Percentiles rank a stretch among this genome's conserved stretches.
These are phyloP conservation scores for Amiota mariae DNA, from an alignment of 2,888 invertebrate genomes.

Conservation along the genomic window DNA sequence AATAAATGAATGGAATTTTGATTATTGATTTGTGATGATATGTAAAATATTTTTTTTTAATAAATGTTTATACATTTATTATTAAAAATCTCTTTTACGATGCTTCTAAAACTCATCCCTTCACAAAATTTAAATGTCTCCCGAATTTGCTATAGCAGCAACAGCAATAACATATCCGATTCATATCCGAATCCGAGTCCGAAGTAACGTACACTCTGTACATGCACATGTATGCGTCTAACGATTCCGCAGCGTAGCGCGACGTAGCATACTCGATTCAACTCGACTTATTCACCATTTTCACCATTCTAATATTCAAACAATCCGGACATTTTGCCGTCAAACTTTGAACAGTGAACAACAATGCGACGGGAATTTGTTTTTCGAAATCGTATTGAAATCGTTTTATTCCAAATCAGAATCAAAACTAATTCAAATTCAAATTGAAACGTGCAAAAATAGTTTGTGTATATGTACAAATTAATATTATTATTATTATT, in stretches of 20 bases:
- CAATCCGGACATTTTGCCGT: conserved; percentile 63
- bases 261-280: background rate
- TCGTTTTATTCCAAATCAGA: too few relatives aligned
- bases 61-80: too few relatives aligned
- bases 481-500: too few relatives aligned
- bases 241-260: conserved; percentile 35
- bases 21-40: too few relatives aligned
- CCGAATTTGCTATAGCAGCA: background rate
- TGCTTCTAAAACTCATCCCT: too few relatives aligned
- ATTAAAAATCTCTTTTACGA: too few relatives aligned
- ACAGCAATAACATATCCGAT: conserved; percentile 10
- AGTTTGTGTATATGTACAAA: too few relatives aligned
- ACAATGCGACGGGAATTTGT: conserved; percentile 52
- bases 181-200: conserved; percentile 10
- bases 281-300: background rate
- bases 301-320: conserved; percentile 46
- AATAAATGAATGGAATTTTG: too few relatives aligned
- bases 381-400: conserved; percentile 24
- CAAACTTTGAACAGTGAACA: conserved; percentile 61
- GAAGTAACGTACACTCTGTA: background rate
- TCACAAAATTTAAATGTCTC: too few relatives aligned
- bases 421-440: too few relatives aligned
- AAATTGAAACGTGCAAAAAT: too few relatives aligned
- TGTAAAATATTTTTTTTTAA: too few relatives aligned
- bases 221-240: conserved; percentile 15